These are phyloP conservation scores for Hemaris fuciformis DNA, from an alignment of 2,888 invertebrate species.

Conservation along the genomic window DNA sequence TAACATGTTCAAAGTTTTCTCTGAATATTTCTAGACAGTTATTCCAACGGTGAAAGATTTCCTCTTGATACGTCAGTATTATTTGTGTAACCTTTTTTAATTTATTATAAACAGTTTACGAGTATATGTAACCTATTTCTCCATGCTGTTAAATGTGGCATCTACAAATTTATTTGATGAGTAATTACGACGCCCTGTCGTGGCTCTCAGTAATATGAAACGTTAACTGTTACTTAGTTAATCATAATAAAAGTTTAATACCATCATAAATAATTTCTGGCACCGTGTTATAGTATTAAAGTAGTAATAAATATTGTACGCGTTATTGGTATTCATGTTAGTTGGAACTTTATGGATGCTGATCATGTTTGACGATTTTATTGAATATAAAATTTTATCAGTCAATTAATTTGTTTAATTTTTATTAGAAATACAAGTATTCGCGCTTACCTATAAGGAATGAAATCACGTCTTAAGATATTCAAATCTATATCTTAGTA, in stretches of 20 bases:
- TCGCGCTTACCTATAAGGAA: background rate
- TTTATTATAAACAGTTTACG: too few relatives aligned
- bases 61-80: too few relatives aligned
- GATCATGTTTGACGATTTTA: background rate
- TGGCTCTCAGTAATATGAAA: background rate
- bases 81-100: too few relatives aligned
- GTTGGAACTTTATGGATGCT: background rate
- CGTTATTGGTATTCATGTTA: background rate
- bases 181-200: background rate
- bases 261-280: constrained; percentile 1
- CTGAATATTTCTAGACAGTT: too few relatives aligned
- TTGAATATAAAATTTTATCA: background rate
- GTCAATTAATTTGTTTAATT: background rate
- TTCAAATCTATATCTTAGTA: too few relatives aligned
- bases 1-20: too few relatives aligned
- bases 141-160: background rate
- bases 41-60: too few relatives aligned
- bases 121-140: background rate
- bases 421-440: background rate
- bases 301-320: background rate
- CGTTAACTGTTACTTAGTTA: background rate
- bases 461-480: too few relatives aligned
- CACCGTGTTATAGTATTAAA: background rate
- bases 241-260: constrained; percentile 3
- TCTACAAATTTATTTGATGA: background rate